Base-by-base conservation (phyloP, 2,113 vertebrate species). In the Diphyllodes magnificus region DNA sequence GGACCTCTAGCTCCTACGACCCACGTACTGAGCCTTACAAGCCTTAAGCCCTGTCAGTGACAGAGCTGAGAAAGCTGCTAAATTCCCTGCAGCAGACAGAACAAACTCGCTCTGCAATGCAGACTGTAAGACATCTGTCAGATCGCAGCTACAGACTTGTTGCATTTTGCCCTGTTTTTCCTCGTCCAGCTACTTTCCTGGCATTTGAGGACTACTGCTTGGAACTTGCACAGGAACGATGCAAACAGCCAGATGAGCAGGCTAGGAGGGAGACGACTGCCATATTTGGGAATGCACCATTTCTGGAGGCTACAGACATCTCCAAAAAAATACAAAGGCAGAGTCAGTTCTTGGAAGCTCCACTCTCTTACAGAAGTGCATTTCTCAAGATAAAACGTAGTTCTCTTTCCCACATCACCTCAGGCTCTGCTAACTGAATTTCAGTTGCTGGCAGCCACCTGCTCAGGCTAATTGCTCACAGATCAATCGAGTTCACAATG, bases 111-210 rank as follows among this genome's bases (percentile, higher is more conserved):
- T 61, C 54, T 60, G 51, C 69, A 49, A 1, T 2, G 5, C 37
- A 81, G 80, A 53, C 82, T 86, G 80, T 25, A 28, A 57, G 37
- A 85, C 82, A 81, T 95, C 92, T 92, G 88, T 65, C 86, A 76
- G 93, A 80, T 47, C 6, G 1, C 57, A 93, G 84, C 75, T 30
- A 16, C 57, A 88, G 90, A 50, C 85, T 73, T 24, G 73, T 79
- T 57, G 68, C 20, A 0, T 72, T 96, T 90, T 91, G 79, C 86
- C 73, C 94, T 79, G 39, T 6, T 69, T 76, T 84, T 81, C 68
- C 82, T 66, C 1, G 0, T 88, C 59, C 79, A 81, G 94, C 95
- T 94, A 96, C 93, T 95, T 96, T 94, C 92, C 94, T 93, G 95
- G 96, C 90, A 90, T 77, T 81, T 40, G 39, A 88, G 51, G n/a